Percentiles rank a stretch among this genome's conserved stretches.
Evolutionary conservation across 2,113 vertebrate species (phyloP).

Genomic region (Diadophis punctatus): DNA sequence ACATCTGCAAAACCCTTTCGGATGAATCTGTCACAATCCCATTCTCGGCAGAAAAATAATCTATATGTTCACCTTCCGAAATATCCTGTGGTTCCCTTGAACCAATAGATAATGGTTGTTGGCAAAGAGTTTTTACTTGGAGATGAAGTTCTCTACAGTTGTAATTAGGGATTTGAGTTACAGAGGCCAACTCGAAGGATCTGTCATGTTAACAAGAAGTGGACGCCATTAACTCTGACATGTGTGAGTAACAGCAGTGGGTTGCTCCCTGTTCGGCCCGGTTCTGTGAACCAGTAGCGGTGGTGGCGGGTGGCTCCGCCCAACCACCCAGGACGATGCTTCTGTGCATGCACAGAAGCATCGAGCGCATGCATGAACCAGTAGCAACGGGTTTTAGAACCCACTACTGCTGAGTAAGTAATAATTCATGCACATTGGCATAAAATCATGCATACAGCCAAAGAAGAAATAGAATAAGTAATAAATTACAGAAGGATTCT

Average conservation of each 20-base stretch:
- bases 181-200: slow-evolving; percentile 63
- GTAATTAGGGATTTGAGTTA: slow-evolving; percentile 62
- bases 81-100: slow-evolving; percentile 57
- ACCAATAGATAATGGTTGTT: slow-evolving; percentile 53
- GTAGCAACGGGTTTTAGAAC: too few species aligned
- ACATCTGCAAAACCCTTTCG: neutral
- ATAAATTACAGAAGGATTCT: slow-evolving; percentile 1
- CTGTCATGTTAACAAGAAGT: slow-evolving; percentile 63
- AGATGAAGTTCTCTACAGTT: slow-evolving; percentile 62
- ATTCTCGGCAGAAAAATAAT: neutral
- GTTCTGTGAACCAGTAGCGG: too few species aligned
- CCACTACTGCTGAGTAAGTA: too few species aligned
- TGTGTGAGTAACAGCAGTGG: slow-evolving; percentile 40
- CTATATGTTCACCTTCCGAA: slow-evolving; percentile 36
- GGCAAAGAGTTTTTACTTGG: slow-evolving; percentile 53
- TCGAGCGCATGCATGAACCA: too few species aligned
- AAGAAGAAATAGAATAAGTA: neutral
- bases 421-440: neutral
- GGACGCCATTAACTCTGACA: slow-evolving; percentile 51
- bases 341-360: too few species aligned
- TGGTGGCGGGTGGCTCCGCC: too few species aligned
- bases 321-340: too few species aligned
- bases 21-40: neutral
- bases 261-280: too few species aligned
- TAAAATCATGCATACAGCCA: neutral